Base-by-base conservation (phyloP, 2,888 invertebrate genomes). In the Drosophila emarginata region DNA sequence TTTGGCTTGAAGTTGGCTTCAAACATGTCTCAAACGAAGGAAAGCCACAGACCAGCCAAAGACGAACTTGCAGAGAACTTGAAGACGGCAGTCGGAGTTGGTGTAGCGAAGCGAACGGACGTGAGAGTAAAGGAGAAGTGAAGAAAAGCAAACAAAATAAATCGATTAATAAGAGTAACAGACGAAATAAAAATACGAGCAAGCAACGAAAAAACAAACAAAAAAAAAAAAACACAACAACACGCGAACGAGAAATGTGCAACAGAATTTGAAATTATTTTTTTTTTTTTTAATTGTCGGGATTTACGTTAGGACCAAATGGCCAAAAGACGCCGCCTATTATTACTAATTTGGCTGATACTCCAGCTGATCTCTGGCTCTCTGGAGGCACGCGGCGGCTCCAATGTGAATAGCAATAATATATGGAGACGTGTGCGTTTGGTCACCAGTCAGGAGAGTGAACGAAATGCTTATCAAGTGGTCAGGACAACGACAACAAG, bases 21-120 rank as follows among this genome's bases (percentile, higher is more conserved):
- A 77, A 80, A 78, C 89, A 76, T 78, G 80, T 72, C 87, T 89
- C 89, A 86, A 83, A 79, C 78, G 77, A 64, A 62, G 64, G 68
- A 54, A 40, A 72, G 60, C 45, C 45, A 21, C 45, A 45, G 45
- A 45, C 4, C 45, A 45, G 73, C 74, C 87, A 79, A 82, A 79
- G 82, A 65, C 75, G 56, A 81, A 72, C 85, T 83, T 83, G 89
- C 89, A 76, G 89, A 85, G 80, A 77, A 72, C 60, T 21, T 60
- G 70, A 65, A 69, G 66, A 58, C 86, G 66, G 54, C 86, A 90
- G 90, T 89, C 84, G 80, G 77, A 79, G 80, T 85, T 89, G 86
- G 80, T 86, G 78, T 80, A 80, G 80, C 83, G 76, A 77, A 76
- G 79, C 74, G 83, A 78, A 70, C 78, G 81, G 90, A 80, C 81